phyloP scores from a whole-genome alignment of 2,888 invertebrate genomes.

The Thymelicus acteon region DNA sequence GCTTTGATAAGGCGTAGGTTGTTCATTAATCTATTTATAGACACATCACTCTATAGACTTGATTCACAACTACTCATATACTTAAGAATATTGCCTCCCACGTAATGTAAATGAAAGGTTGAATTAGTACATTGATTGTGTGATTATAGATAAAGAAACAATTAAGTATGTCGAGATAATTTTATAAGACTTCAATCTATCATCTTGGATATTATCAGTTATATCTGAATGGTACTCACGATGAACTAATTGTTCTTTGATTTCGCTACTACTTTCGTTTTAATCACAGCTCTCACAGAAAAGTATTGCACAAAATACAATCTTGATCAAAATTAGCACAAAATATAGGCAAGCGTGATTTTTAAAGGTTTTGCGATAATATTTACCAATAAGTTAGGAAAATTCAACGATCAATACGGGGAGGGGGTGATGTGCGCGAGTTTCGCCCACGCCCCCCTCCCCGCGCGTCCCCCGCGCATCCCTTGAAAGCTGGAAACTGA shows the following conservation, averaged over 20 bases:
- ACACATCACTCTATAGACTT: slow-evolving; percentile 8
- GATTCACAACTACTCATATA: slow-evolving; percentile 9
- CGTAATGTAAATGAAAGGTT: background rate
- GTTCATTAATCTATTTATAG: slow-evolving; percentile 27
- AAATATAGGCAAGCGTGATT: background rate
- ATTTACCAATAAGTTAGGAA: slow-evolving; percentile 72
- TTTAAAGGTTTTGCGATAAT: slow-evolving; percentile 52
- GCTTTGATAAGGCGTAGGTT: slow-evolving; percentile 13
- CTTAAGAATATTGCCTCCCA: background rate
- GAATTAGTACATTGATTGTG: background rate
- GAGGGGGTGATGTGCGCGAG: slow-evolving; percentile 63
- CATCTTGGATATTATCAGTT: background rate
- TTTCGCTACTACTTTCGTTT: background rate
- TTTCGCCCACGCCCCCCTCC: slow-evolving; percentile 62
- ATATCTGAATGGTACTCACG: background rate
- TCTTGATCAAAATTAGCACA: too few species aligned
- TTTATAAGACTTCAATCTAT: background rate
- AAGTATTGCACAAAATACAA: too few species aligned
- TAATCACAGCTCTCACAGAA: too few species aligned
- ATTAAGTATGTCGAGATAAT: background rate
- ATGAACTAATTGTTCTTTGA: background rate
- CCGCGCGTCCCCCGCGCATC: slow-evolving; percentile 47
- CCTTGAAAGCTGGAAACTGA: slow-evolving; percentile 58
- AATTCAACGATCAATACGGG: slow-evolving; percentile 77
- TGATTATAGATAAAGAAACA: background rate